Evolutionary conservation across 1,140 invertebrate species (phyloP).

Genomic region (Drosophila pandora): DNA sequence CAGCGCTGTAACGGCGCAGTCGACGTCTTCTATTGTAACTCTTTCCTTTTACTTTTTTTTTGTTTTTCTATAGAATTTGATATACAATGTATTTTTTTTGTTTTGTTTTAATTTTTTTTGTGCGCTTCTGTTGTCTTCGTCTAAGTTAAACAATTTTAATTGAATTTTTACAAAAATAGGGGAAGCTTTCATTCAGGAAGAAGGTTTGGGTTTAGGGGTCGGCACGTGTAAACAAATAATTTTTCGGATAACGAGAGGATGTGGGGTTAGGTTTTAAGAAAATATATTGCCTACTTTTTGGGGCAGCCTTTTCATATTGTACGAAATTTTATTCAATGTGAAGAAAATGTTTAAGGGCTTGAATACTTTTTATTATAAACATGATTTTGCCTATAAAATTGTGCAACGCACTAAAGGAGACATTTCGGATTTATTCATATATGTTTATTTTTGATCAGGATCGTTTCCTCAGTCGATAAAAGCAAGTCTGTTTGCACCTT

Average conservation of each 20-base stretch:
- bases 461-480: too few species aligned
- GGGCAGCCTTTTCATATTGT: neutral
- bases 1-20: constrained; percentile 48
- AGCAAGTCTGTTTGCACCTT: too few species aligned
- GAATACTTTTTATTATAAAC: too few species aligned
- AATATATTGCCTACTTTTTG: constrained; percentile 52
- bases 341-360: too few species aligned
- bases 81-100: constrained; percentile 66
- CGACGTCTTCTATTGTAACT: constrained; percentile 54
- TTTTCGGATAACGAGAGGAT: neutral
- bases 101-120: constrained; percentile 22
- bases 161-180: constrained; percentile 74
- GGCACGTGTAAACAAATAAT: constrained; percentile 8
- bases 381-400: too few species aligned
- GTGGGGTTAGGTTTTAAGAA: constrained; percentile 2
- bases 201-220: neutral
- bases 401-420: too few species aligned
- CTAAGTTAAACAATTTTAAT: constrained; percentile 77
- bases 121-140: constrained; percentile 12
- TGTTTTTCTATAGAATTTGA: constrained; percentile 38
- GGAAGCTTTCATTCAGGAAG: constrained; percentile 50
- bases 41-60: constrained; percentile 44
- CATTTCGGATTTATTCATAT: too few species aligned
- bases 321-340: too few species aligned
- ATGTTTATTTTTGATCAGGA: too few species aligned